These are phyloP conservation scores for Trinectes maculatus DNA, from an alignment of 2,113 vertebrate species.

Conservation along the genomic window DNA sequence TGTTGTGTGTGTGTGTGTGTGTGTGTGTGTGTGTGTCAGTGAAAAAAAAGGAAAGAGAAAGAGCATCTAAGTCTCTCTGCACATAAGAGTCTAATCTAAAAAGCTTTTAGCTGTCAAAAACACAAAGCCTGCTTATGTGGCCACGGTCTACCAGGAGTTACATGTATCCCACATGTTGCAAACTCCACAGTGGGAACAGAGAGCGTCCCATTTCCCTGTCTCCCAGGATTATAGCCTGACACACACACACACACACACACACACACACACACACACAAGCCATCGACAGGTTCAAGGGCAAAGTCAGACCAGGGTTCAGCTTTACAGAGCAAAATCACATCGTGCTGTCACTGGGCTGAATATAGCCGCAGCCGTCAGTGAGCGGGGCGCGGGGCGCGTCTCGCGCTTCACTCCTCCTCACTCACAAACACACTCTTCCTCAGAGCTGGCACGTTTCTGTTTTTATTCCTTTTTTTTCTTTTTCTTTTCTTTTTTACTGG, in stretches of 20 bases:
- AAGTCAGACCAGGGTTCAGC: slow-evolving; percentile 52
- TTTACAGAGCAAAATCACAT: slow-evolving; percentile 49
- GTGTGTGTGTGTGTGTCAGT: slow-evolving; percentile 61
- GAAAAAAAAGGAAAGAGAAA: slow-evolving; percentile 9
- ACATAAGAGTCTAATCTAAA: slow-evolving; percentile 7
- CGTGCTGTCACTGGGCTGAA: slow-evolving; percentile 37
- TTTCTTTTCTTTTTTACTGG: too few species aligned
- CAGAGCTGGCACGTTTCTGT: slow-evolving; percentile 13
- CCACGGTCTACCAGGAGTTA: neutral
- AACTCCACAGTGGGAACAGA: slow-evolving; percentile 22
- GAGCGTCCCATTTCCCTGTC: neutral
- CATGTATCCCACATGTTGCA: slow-evolving; percentile 45
- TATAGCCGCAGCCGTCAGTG: slow-evolving; percentile 1
- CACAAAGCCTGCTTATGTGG: neutral
- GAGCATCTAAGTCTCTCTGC: neutral
- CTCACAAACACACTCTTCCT: slow-evolving; percentile 23
- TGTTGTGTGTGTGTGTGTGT: slow-evolving; percentile 51
- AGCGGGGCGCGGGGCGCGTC: slow-evolving; percentile 46
- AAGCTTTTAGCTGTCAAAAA: neutral
- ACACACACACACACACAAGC: neutral
- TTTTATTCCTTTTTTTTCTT: too few species aligned
- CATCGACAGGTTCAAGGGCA: slow-evolving; percentile 65
- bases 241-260: neutral
- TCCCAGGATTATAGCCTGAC: slow-evolving; percentile 18
- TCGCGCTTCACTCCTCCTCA: neutral